phyloP scores from a whole-genome alignment of 2,797 vertebrate genomes.

The Sebastes baramenuke region DNA sequence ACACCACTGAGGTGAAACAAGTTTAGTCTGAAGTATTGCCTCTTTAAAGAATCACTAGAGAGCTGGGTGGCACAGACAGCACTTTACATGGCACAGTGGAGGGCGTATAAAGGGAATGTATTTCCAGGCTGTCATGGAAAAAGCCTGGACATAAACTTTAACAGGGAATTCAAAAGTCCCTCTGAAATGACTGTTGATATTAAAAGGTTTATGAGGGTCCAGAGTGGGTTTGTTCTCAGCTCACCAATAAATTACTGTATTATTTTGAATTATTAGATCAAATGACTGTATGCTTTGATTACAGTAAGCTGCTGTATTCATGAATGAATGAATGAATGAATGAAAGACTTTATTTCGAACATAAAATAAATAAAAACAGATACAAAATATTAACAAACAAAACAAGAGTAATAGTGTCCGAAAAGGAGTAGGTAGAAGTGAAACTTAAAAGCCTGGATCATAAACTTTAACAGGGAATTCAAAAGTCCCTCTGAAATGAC shows the following conservation, averaged over 20 bases:
- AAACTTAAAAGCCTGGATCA: not conserved
- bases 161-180: not conserved
- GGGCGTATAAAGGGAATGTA: constrained; percentile 2
- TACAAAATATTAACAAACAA: no score
- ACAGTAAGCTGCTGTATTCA: no score
- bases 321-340: no score
- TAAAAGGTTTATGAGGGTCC: not conserved
- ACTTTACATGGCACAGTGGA: not conserved
- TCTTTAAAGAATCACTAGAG: not conserved
- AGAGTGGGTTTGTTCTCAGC: not conserved
- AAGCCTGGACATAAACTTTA: not conserved
- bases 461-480: not conserved
- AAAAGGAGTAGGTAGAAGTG: no score
- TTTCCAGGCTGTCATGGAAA: constrained; percentile 7
- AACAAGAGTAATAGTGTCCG: no score
- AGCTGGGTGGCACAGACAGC: not conserved
- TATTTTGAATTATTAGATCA: no score
- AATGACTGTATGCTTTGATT: no score
- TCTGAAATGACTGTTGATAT: not conserved
- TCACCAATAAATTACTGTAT: not conserved
- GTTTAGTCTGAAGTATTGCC: constrained; percentile 19
- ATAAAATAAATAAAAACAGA: no score
- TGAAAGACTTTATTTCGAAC: no score
- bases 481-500: not conserved
- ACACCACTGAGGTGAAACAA: constrained; percentile 15